phyloP scores from a whole-genome alignment of 2,113 vertebrate genomes.

The Siniperca knerii region DNA sequence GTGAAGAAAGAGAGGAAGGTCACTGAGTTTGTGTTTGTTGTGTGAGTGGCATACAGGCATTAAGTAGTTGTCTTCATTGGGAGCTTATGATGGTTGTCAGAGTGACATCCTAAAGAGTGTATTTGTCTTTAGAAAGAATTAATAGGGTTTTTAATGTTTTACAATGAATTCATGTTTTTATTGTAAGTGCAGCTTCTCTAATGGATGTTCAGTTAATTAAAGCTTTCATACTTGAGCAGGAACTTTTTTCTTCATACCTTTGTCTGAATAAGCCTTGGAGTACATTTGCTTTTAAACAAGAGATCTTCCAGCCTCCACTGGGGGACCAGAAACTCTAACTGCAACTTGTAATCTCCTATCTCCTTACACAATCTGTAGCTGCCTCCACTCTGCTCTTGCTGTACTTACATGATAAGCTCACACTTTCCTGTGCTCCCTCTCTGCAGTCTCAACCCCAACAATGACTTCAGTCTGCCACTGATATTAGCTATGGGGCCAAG shows the following conservation, averaged over 20 bases:
- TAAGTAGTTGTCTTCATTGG: constrained; percentile 1
- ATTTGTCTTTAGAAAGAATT: background rate
- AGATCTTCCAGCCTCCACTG: constrained; percentile 26
- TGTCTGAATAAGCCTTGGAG: background rate
- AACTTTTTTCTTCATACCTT: background rate
- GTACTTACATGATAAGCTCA: constrained; percentile 72
- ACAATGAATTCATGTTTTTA: constrained; percentile 7
- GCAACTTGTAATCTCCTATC: constrained; percentile 66
- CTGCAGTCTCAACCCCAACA: constrained; percentile 50
- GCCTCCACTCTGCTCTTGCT: constrained; percentile 43
- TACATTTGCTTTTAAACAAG: constrained; percentile 21
- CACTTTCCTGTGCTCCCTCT: constrained; percentile 59
- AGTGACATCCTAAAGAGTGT: background rate
- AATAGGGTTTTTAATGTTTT: constrained; percentile 9
- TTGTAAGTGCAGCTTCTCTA: background rate
- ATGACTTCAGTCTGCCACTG: constrained; percentile 57
- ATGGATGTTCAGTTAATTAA: constrained; percentile 32
- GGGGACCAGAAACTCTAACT: constrained; percentile 47
- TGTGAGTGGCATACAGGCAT: background rate
- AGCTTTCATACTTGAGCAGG: constrained; percentile 2
- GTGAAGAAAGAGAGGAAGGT: constrained; percentile 2
- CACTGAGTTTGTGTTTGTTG: constrained; percentile 17
- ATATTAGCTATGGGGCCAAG: constrained; percentile 69
- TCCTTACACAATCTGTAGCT: constrained; percentile 54
- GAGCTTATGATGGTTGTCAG: background rate